Evolutionary conservation across 2,113 vertebrate species (phyloP).

Genomic region (Xerus inauris): DNA sequence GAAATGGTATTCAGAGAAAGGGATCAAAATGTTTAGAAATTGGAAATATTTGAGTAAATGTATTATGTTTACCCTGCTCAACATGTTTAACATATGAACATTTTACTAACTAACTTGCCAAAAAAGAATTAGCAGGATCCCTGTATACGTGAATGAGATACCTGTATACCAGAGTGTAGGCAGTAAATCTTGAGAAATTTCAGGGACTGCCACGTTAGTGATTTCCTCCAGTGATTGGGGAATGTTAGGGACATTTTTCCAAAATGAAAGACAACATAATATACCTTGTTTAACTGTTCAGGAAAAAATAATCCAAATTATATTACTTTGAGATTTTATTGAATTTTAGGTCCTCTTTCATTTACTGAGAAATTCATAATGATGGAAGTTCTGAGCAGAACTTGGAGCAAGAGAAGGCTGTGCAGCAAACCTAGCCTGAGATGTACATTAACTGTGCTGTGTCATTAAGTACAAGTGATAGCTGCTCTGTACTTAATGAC

Average conservation of each 20-base stretch:
- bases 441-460: too few relatives aligned
- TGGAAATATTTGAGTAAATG: background rate
- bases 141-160: background rate
- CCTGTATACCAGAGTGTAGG: background rate
- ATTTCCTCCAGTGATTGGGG: background rate
- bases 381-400: background rate
- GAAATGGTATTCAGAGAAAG: background rate
- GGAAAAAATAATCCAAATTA: background rate
- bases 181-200: background rate
- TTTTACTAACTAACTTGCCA: background rate
- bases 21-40: background rate
- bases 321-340: background rate
- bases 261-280: background rate
- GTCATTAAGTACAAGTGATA: too few relatives aligned
- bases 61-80: background rate
- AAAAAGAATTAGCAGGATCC: background rate
- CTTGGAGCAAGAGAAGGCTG: background rate
- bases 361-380: background rate
- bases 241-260: background rate
- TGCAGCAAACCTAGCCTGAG: background rate
- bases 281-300: background rate
- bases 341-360: background rate
- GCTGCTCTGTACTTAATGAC: background rate
- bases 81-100: background rate
- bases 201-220: background rate